phyloP scores from a whole-genome alignment of 2,797 vertebrate genomes.

The Lateolabrax maculatus region DNA sequence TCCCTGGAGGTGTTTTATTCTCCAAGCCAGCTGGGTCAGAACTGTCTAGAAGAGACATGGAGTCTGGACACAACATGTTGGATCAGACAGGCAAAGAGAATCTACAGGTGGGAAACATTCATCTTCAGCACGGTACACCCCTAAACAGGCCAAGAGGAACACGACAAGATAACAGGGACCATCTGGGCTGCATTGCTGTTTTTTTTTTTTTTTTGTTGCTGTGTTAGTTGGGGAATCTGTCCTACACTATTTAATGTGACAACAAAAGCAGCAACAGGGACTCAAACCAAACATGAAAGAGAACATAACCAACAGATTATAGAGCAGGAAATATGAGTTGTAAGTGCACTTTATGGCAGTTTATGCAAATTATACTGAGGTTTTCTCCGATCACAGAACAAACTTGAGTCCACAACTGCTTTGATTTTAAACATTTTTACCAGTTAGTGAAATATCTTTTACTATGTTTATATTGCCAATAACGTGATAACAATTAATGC shows the following conservation, averaged over 20 bases:
- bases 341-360: conserved; percentile 5
- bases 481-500: neutral
- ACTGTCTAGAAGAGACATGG: conserved; percentile 50
- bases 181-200: conserved; percentile 67
- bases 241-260: conserved; percentile 53
- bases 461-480: neutral
- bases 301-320: conserved; percentile 30
- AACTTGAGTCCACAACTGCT: neutral
- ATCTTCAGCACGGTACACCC: conserved; percentile 51
- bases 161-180: conserved; percentile 75
- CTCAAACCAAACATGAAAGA: conserved; percentile 34
- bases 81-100: conserved; percentile 55
- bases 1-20: conserved; percentile 46
- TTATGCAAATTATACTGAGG: conserved; percentile 34
- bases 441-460: conserved; percentile 9
- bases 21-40: conserved; percentile 52
- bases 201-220: conserved; percentile 24
- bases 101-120: conserved; percentile 84
- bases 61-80: conserved; percentile 75
- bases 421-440: conserved; percentile 14
- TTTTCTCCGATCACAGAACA: conserved; percentile 38
- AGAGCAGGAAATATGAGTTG: conserved; percentile 8
- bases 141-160: conserved; percentile 44
- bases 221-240: conserved; percentile 58
- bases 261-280: conserved; percentile 49